Evolutionary conservation across 2,888 invertebrate genomes (phyloP), one percentile per base, ranked within the genome.

Genomic region (Caenorhabditis japonica): DNA sequence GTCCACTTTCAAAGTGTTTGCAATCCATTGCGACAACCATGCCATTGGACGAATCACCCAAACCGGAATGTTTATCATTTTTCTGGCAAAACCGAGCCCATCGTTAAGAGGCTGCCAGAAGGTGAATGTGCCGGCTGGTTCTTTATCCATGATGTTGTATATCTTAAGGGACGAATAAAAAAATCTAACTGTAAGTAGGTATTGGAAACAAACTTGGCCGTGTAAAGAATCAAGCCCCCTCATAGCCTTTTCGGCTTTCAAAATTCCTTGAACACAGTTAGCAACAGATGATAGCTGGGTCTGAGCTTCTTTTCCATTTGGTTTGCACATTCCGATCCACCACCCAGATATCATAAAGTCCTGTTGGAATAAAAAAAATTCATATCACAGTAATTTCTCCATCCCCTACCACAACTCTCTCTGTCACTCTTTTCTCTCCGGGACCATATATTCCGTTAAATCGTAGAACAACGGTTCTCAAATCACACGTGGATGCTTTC

Each of bases 371-470:
- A n/a, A n/a, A n/a, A n/a, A n/a, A n/a, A n/a, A n/a, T n/a, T 17
- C 10, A 5, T 12, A 7, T 17, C 23, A 33, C 17, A 19, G n/a
- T n/a, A n/a, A n/a, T n/a, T n/a, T n/a, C n/a, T n/a, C n/a, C n/a
- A n/a, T n/a, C n/a, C n/a, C n/a, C n/a, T 38, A 60, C 73, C 36
- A 51, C 46, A n/a, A 68, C 73, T 21, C 73, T 49, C 25, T 73
- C 56, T 0, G 73, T 73, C 3, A 68, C 61, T 19, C 61, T 23
- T 19, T 68, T 73, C 53, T 73, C 73, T 3, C 73, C 73, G 13
- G 66, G 66, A 0, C 73, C 73, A 34, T 73, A 73, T 10, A 73
- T 73, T 3, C 73, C 73, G 30, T 41, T 73, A 23, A 73, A 73
- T 5, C 73, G 60, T 2, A 73, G 23, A 8, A 66, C 46, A 1